Percentiles rank a stretch among this genome's conserved stretches.
phyloP scores from a whole-genome alignment of 2,113 vertebrate species.

The Thymallus thymallus region DNA sequence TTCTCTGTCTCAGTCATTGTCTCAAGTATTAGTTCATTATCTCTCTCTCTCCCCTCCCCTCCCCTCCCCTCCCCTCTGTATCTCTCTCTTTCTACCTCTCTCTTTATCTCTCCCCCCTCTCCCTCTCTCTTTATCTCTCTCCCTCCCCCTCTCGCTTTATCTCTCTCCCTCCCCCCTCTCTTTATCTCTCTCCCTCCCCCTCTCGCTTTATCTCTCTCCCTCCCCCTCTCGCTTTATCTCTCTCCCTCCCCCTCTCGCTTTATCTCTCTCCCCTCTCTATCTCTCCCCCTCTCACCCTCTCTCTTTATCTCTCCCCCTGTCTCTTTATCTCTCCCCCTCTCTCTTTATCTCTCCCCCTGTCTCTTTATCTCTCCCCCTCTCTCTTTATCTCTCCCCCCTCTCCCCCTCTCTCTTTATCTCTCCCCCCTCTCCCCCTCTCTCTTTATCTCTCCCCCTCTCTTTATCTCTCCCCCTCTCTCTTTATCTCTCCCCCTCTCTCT shows the following conservation, averaged over 20 bases:
- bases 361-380: not conserved
- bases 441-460: not conserved
- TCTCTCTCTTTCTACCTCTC: no score
- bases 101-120: no score
- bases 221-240: constrained; percentile 9
- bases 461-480: not conserved
- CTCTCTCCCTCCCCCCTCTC: no score
- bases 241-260: not conserved
- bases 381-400: not conserved
- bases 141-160: no score
- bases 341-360: not conserved
- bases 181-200: no score
- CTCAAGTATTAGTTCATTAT: not conserved
- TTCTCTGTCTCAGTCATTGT: constrained; percentile 1
- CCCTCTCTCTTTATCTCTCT: no score
- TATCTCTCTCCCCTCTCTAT: no score
- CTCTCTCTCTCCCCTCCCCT: constrained; percentile 6
- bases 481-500: not conserved
- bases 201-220: no score
- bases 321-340: no score
- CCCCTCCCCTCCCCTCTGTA: no score
- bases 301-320: no score
- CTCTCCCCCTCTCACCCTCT: no score
- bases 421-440: not conserved
- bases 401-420: not conserved